Evolutionary conservation across 2,113 vertebrate species (phyloP), one percentile per base, ranked within the genome.

Genomic region (Perognathus longimembris): DNA sequence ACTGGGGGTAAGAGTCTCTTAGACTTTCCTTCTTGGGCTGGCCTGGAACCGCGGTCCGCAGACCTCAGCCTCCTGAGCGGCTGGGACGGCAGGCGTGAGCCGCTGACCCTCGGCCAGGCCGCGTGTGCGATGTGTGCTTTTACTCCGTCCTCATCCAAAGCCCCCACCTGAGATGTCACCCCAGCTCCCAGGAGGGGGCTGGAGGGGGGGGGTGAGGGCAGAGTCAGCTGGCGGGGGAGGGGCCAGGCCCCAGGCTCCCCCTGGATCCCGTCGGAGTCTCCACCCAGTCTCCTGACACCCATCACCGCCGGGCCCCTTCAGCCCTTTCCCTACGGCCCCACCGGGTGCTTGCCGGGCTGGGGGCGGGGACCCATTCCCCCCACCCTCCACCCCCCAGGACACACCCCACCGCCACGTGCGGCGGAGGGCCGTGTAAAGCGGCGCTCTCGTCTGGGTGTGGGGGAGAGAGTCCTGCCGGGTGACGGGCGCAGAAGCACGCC

Each of bases 391-490:
- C 38, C 45, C 50, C 9, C 26, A 3, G 42, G 80, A 30, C 4
- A 0, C 0, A 61, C 21, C 61, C 32, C 70, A 1, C 21, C 8
- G 36, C 45, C 5, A 59, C 30, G 32, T 2, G 1, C n/a, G 20
- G 57, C 0, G 28, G 7, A 12, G 4, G 2, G 71, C 50, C 9
- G 57, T 24, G 78, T 57, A 12, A 6, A 67, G 26, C 26, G 1
- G 28, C 22, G 3, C 64, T 64, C 42, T 2, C 36, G 71, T 30
- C 14, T 1, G 28, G 32, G 36, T 2, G 10, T 32, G 32, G 32
- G 70, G 50, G 64, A 85, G 30, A 36, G 12, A 17, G 15, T 5
- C 3, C 15, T 11, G 57, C 36, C 40, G 10, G 0, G 15, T 21
- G 3, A 22, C 30, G 61, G 34, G n/a, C 42, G 59, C 63, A 42